These are phyloP conservation scores for Bubo blakistoni DNA, from an alignment of 2,113 vertebrate genomes.

Conservation along the genomic window DNA sequence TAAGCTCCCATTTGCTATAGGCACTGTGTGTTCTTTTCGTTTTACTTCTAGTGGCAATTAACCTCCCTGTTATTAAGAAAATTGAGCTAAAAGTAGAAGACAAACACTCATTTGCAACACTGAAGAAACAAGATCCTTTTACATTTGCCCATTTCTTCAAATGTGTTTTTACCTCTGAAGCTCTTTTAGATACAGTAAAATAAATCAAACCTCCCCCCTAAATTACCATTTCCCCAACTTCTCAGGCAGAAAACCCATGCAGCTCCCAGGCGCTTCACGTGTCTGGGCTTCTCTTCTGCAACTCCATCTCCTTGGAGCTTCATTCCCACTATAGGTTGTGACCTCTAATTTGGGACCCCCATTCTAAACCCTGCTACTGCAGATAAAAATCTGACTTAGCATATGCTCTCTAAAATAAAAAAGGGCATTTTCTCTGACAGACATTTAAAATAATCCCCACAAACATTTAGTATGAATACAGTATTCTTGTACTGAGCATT, in stretches of 20 bases:
- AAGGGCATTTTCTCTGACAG: not conserved
- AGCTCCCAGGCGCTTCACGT: rapidly evolving
- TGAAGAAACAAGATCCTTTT: not conserved
- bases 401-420: not conserved
- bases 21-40: conserved; percentile 13
- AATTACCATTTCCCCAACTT: not conserved
- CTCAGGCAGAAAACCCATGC: not conserved
- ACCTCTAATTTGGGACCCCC: not conserved
- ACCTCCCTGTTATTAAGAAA: conserved; percentile 56
- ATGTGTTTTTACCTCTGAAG: not conserved
- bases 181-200: not conserved
- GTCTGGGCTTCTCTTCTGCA: not conserved
- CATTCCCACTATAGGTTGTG: not conserved
- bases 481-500: not conserved
- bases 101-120: conserved; percentile 8
- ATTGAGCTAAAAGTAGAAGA: conserved; percentile 15
- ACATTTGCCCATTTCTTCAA: not conserved
- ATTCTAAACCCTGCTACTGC: not conserved
- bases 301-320: not conserved
- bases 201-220: not conserved
- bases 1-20: conserved; percentile 20
- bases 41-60: conserved; percentile 44
- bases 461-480: not conserved
- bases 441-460: not conserved
- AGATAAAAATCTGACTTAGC: not conserved